phyloP scores from a whole-genome alignment of 1,140 invertebrate genomes.

The Adoxophyes honmai region DNA sequence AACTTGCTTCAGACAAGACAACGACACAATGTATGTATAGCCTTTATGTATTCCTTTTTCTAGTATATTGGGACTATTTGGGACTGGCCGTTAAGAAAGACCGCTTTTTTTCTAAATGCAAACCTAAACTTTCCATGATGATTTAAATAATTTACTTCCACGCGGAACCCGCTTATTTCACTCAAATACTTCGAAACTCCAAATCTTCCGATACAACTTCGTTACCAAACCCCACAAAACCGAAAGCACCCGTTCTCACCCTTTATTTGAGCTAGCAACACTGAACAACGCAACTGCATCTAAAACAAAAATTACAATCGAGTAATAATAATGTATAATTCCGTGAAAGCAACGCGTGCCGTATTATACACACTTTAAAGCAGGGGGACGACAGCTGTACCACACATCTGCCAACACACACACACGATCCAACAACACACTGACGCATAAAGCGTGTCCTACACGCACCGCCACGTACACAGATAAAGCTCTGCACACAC shows the following conservation, averaged over 20 bases:
- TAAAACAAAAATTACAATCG: constrained; percentile 42
- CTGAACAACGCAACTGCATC: constrained; percentile 44
- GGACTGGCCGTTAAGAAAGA: too few species aligned
- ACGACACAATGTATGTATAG: too few species aligned
- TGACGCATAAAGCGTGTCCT: constrained; percentile 22
- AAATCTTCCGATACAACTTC: too few species aligned
- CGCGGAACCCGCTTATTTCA: too few species aligned
- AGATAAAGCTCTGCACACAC: constrained; percentile 21
- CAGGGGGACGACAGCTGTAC: constrained; percentile 61
- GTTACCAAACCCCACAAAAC: too few species aligned
- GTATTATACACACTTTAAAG: constrained; percentile 53
- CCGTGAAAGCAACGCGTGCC: constrained; percentile 69
- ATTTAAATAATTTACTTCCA: too few species aligned
- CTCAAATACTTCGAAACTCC: too few species aligned
- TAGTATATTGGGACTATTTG: too few species aligned
- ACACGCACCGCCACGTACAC: constrained; percentile 35
- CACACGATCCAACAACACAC: constrained; percentile 30
- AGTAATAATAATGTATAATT: constrained; percentile 65
- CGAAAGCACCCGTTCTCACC: neutral
- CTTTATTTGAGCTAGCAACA: neutral
- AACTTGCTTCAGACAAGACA: too few species aligned
- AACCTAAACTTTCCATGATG: too few species aligned
- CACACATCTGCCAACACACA: constrained; percentile 58
- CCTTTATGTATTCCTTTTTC: too few species aligned
- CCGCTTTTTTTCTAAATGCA: too few species aligned